Conservation (phyloP, 2,113 vertebrate species). For the Microtus montanus region DNA sequence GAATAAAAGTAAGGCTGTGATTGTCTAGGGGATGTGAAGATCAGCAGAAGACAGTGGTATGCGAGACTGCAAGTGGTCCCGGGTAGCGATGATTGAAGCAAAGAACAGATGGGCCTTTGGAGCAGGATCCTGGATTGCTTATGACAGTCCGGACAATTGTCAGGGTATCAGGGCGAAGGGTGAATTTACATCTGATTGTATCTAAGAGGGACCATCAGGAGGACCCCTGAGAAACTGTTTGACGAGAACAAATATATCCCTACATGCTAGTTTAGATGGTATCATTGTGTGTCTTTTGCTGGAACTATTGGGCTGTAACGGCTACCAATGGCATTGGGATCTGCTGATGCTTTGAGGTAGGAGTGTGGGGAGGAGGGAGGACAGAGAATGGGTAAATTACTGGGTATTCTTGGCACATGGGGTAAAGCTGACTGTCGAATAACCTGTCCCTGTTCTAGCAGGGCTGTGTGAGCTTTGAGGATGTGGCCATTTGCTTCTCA, state of each 20-base stretch:
- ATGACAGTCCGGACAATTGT: not conserved
- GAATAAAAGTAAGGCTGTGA: not conserved
- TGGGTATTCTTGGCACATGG: not conserved
- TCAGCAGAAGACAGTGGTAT: not conserved
- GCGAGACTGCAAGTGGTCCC: not conserved
- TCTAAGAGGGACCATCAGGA: not conserved
- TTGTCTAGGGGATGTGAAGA: not conserved
- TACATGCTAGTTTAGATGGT: not conserved
- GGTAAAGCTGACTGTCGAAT: not conserved
- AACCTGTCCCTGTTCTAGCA: slow-evolving; percentile 20
- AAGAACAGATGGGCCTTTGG: not conserved
- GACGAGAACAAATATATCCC: not conserved
- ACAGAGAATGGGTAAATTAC: not conserved
- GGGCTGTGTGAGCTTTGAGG: slow-evolving; percentile 62
- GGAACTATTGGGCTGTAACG: not conserved
- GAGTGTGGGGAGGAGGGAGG: not conserved
- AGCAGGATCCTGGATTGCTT: not conserved
- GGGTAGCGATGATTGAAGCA: not conserved
- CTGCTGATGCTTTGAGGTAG: not conserved
- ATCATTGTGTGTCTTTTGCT: not conserved
- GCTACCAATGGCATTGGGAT: not conserved
- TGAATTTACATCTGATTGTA: not conserved
- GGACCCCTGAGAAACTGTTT: not conserved
- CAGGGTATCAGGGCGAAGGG: not conserved
- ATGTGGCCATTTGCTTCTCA: slow-evolving; percentile 62